A percentile compares a stretch with the other conserved stretches of the same genome.
These are phyloP conservation scores for Ammodytes dubius DNA, from an alignment of 2,113 vertebrate genomes.

Conservation along the genomic window DNA sequence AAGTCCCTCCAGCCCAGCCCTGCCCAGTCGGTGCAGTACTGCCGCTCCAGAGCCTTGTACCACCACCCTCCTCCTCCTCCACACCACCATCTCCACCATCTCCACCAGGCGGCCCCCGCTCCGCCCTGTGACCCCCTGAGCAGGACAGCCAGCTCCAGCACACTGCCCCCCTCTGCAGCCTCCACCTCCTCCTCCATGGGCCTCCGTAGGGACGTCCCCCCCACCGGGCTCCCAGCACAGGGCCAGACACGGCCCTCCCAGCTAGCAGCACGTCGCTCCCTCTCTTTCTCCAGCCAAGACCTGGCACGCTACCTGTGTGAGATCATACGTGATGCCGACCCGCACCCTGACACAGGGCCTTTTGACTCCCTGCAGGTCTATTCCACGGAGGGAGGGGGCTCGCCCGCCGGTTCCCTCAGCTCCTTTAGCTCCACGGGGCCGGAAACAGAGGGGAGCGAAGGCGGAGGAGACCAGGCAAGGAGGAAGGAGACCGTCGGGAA, in stretches of 20 bases:
- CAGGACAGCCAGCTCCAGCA: slow-evolving; percentile 61
- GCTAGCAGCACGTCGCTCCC: slow-evolving; percentile 69
- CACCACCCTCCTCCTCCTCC: slow-evolving; percentile 77
- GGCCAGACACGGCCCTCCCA: slow-evolving; percentile 76
- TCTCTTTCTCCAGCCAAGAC: slow-evolving; percentile 82
- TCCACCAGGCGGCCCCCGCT: slow-evolving; percentile 68
- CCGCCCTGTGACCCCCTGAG: slow-evolving; percentile 67
- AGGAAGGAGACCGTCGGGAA: slow-evolving; percentile 82
- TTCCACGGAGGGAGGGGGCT: slow-evolving; percentile 87
- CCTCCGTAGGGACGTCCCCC: slow-evolving; percentile 83
- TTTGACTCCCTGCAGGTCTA: slow-evolving; percentile 88
- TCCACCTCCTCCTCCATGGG: slow-evolving; percentile 50
- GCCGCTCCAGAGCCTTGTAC: slow-evolving; percentile 74
- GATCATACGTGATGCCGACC: slow-evolving; percentile 85
- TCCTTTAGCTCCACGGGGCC: slow-evolving; percentile 84
- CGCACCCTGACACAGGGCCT: slow-evolving; percentile 78
- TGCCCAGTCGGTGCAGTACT: slow-evolving; percentile 84
- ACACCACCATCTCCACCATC: slow-evolving; percentile 65
- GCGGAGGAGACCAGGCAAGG: slow-evolving; percentile 37
- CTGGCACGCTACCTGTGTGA: slow-evolving; percentile 84
- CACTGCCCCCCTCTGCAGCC: slow-evolving; percentile 73
- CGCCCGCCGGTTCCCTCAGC: slow-evolving; percentile 86
- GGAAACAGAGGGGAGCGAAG: slow-evolving; percentile 69
- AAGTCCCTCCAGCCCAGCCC: slow-evolving; percentile 89
- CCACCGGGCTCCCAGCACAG: slow-evolving; percentile 75